Percentiles rank a stretch among this genome's conserved stretches.
Evolutionary conservation across 2,113 vertebrate genomes (phyloP).

Genomic region (Hippolais icterina): DNA sequence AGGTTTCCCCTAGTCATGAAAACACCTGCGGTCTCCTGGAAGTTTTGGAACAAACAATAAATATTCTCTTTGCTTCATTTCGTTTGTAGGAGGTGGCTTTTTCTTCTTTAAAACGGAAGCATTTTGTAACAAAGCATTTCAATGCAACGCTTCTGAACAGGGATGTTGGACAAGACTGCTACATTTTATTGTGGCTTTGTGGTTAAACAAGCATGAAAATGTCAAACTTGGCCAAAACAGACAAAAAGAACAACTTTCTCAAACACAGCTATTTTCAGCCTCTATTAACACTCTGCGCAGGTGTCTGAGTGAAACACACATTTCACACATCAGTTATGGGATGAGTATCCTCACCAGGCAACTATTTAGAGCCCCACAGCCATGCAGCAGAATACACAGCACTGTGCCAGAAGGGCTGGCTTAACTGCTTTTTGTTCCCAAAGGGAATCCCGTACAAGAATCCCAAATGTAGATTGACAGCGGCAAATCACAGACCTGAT

Average conservation of each 20-base stretch:
- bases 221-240: not conserved
- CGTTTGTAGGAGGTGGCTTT: not conserved
- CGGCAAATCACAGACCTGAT: not conserved
- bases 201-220: conserved; percentile 33
- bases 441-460: not conserved
- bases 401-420: not conserved
- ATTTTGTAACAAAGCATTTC: conserved; percentile 22
- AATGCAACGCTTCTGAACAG: not conserved
- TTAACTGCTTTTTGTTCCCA: not conserved
- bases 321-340: not conserved
- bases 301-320: not conserved
- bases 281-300: not conserved
- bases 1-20: not conserved
- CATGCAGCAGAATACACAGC: not conserved
- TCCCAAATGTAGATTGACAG: not conserved
- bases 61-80: not conserved
- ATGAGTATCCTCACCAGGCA: not conserved
- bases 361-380: not conserved
- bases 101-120: not conserved
- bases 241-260: conserved; percentile 26
- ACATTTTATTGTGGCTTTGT: conserved; percentile 45
- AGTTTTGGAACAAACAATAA: not conserved
- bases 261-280: not conserved
- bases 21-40: not conserved
- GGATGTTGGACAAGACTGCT: conserved; percentile 13